phyloP scores from a whole-genome alignment of 2,797 vertebrate genomes.

The Strix occidentalis region DNA sequence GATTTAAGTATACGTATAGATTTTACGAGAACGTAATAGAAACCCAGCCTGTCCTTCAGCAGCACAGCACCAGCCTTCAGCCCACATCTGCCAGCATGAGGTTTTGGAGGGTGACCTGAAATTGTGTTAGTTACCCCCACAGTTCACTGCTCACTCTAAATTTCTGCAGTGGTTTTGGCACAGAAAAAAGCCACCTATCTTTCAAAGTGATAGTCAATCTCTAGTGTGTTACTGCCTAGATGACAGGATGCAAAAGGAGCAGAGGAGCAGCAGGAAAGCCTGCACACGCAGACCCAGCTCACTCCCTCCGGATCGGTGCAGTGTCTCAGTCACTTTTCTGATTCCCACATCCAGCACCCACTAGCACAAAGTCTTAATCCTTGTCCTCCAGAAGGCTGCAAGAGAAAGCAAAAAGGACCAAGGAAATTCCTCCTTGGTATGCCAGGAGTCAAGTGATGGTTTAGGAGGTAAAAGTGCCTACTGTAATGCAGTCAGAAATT shows the following conservation, averaged over 20 bases:
- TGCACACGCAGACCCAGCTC: rapidly evolving
- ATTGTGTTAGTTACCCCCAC: neutral
- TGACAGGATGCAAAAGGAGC: neutral
- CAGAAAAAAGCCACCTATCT: neutral
- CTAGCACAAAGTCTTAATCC: neutral
- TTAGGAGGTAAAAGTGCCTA: neutral
- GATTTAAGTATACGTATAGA: neutral
- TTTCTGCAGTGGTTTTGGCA: neutral
- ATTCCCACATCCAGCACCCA: neutral
- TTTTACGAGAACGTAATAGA: neutral
- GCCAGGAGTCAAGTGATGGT: neutral
- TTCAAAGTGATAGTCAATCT: neutral
- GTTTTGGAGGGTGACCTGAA: neutral
- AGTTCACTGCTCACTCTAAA: neutral
- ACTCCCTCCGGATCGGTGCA: rapidly evolving
- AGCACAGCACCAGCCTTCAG: neutral
- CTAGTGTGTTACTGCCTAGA: neutral
- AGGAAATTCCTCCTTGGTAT: neutral
- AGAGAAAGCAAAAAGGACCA: neutral
- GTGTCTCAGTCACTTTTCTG: neutral
- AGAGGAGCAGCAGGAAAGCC: neutral
- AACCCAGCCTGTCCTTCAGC: neutral
- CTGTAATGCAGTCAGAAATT: neutral
- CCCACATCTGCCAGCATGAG: neutral
- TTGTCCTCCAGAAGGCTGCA: neutral